These are phyloP conservation scores for Baccha elongata DNA, from an alignment of 2,888 invertebrate genomes.

Conservation along the genomic window DNA sequence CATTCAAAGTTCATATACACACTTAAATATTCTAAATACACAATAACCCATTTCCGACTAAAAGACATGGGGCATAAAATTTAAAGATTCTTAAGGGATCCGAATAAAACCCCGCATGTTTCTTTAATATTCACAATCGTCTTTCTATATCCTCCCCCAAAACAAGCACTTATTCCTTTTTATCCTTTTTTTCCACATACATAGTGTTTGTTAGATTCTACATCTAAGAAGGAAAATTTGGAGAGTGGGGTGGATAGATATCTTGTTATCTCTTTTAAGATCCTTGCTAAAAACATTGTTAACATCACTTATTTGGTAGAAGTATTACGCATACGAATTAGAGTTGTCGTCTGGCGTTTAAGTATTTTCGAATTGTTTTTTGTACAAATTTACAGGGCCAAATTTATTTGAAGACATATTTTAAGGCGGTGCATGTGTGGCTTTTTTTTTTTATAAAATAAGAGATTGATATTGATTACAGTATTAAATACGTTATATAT, in stretches of 20 bases:
- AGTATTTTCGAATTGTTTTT: background rate
- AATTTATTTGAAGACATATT: too few species aligned
- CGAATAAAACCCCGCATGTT: slow-evolving; percentile 30
- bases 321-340: slow-evolving; percentile 52
- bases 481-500: too few species aligned
- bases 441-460: too few species aligned
- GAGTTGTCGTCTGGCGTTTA: slow-evolving; percentile 6
- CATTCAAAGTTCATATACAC: slow-evolving; percentile 4
- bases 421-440: too few species aligned
- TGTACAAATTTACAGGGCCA: too few species aligned
- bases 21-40: slow-evolving; percentile 42
- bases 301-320: slow-evolving; percentile 37
- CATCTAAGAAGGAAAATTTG: background rate
- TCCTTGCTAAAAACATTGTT: slow-evolving; percentile 46
- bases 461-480: too few species aligned
- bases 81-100: slow-evolving; percentile 34
- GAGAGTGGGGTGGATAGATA: background rate
- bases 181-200: slow-evolving; percentile 20
- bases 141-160: slow-evolving; percentile 17
- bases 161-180: slow-evolving; percentile 29
- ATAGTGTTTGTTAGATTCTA: background rate
- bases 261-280: slow-evolving; percentile 34
- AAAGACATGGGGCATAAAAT: slow-evolving; percentile 41
- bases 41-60: slow-evolving; percentile 48
- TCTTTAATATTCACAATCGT: slow-evolving; percentile 23